phyloP scores from a whole-genome alignment of 37 sponge, comb jelly and placozoan species.

The Spongilla lacustris region DNA sequence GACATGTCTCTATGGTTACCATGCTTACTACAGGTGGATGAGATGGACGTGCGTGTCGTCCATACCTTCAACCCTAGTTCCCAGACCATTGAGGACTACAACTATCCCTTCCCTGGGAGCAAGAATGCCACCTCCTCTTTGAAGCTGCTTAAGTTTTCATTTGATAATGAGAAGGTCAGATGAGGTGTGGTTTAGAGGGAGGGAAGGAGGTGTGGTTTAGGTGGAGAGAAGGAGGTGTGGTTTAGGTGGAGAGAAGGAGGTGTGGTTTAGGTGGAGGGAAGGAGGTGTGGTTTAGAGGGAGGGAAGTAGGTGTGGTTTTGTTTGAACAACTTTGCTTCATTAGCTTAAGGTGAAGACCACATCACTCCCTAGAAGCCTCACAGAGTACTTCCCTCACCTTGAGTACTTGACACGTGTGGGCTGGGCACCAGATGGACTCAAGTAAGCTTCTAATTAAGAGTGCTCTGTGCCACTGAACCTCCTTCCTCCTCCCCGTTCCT shows the following conservation, averaged over 20 bases:
- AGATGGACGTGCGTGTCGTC: conserved; percentile 34
- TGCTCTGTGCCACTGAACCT: too few species aligned
- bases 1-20: too few species aligned
- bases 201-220: too few species aligned
- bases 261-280: background rate
- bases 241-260: background rate
- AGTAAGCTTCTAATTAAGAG: too few species aligned
- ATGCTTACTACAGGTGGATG: conserved; percentile 35
- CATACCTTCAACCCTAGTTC: conserved; percentile 66
- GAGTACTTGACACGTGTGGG: conserved; percentile 67
- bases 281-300: background rate
- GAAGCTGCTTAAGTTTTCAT: conserved; percentile 30
- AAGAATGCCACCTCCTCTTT: conserved; percentile 33
- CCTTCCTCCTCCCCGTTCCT: too few species aligned
- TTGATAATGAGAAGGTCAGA: background rate
- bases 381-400: conserved; percentile 20
- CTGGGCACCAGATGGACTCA: conserved; percentile 65
- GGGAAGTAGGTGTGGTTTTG: too few species aligned
- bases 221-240: background rate
- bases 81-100: conserved; percentile 38
- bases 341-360: background rate
- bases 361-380: background rate
- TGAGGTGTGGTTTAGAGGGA: too few species aligned
- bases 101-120: conserved; percentile 55
- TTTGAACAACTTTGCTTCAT: too few species aligned